Evolutionary conservation across 2,113 vertebrate genomes (phyloP).

Genomic region (Etheostoma spectabile): DNA sequence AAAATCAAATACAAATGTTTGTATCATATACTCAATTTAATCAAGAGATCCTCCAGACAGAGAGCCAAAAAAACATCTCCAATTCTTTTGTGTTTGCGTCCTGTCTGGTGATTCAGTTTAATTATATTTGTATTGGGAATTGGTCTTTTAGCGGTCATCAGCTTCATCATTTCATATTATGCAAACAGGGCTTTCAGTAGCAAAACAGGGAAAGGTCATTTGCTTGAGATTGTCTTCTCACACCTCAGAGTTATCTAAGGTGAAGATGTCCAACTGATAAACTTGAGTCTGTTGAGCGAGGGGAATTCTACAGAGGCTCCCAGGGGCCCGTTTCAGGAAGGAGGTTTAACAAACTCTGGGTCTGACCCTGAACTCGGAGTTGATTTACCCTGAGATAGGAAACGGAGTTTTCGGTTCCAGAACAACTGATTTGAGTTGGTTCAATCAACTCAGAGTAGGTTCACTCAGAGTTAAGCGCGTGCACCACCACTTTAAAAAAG

Average conservation of each 20-base stretch:
- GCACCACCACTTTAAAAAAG: too few species aligned
- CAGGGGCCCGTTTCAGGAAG: too few species aligned
- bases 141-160: neutral
- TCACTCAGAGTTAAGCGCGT: too few species aligned
- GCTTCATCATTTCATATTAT: constrained; percentile 7
- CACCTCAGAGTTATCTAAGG: neutral
- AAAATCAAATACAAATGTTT: neutral
- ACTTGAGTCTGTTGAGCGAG: neutral
- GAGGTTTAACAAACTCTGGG: too few species aligned
- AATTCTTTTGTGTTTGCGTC: neutral
- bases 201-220: neutral
- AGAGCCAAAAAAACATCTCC: neutral
- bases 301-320: neutral
- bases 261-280: constrained; percentile 20
- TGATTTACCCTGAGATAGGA: too few species aligned
- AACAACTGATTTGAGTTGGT: too few species aligned
- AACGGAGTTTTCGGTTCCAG: too few species aligned
- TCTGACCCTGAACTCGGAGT: too few species aligned
- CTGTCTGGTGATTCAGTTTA: neutral
- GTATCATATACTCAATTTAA: neutral
- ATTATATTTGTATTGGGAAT: neutral
- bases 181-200: constrained; percentile 20
- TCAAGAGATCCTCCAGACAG: neutral
- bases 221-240: neutral
- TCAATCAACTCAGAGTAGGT: too few species aligned